A percentile compares a stretch with the other conserved stretches of the same genome.
Evolutionary conservation across 2,888 invertebrate species (phyloP).

Genomic region (Andrena hattorfiana): DNA sequence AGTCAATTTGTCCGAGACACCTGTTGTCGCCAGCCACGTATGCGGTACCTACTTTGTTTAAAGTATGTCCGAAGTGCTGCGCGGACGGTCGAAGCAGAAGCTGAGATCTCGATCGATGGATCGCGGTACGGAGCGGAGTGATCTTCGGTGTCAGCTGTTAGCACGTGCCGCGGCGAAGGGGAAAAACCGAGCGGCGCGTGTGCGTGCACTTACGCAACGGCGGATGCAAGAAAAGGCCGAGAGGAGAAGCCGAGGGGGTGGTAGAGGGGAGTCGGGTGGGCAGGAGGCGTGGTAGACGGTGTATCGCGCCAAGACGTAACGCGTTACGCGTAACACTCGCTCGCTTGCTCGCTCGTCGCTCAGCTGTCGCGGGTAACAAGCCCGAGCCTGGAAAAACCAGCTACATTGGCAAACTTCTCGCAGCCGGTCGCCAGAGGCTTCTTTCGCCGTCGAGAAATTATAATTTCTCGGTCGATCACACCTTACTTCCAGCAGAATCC

Average conservation of each 20-base stretch:
- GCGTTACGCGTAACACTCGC: conserved; percentile 54
- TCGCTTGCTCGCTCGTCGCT: conserved; percentile 15
- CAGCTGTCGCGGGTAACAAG: conserved; percentile 22
- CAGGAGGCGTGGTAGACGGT: conserved; percentile 39
- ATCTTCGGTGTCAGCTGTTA: conserved; percentile 43
- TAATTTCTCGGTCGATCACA: neutral
- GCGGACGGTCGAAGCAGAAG: neutral
- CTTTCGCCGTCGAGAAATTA: neutral
- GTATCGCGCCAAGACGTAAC: conserved; percentile 59
- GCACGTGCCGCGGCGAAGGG: conserved; percentile 46
- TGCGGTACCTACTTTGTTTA: too few species aligned
- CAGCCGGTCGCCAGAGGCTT: too few species aligned
- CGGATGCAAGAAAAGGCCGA: conserved; percentile 39
- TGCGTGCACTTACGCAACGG: conserved; percentile 52
- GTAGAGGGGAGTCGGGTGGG: neutral
- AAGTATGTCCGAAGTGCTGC: too few species aligned
- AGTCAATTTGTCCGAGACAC: too few species aligned
- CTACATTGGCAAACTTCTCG: too few species aligned
- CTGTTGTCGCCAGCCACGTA: too few species aligned
- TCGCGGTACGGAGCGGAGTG: neutral
- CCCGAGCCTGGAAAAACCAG: too few species aligned
- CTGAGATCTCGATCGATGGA: neutral
- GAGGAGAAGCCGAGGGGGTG: neutral
- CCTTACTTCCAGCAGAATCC: conserved; percentile 28
- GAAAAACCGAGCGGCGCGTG: conserved; percentile 32